Conservation (phyloP, 2,888 invertebrate species). For the Calameuta idolon region DNA sequence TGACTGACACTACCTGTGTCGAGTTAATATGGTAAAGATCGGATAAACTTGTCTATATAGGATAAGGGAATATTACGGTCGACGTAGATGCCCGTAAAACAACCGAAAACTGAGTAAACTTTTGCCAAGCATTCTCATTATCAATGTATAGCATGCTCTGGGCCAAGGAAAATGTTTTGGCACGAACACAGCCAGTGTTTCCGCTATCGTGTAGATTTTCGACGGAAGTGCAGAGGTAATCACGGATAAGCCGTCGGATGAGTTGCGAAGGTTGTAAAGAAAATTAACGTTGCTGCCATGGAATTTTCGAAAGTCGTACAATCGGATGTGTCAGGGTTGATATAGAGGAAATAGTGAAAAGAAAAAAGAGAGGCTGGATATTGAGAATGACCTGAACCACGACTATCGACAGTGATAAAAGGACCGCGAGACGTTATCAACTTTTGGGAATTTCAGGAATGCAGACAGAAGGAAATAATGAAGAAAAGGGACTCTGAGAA, state of each 20-base stretch:
- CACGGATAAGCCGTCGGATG: constrained; percentile 38
- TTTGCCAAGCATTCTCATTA: not conserved
- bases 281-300: constrained; percentile 35
- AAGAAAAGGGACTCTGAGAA: not conserved
- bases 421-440: not conserved
- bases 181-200: not conserved
- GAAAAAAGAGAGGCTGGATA: not conserved
- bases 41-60: not conserved
- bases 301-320: constrained; percentile 29
- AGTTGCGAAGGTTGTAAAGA: constrained; percentile 33
- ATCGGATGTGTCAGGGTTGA: constrained; percentile 20
- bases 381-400: not conserved
- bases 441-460: not conserved
- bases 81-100: not conserved
- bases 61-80: not conserved
- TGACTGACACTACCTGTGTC: not conserved
- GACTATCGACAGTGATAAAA: not conserved
- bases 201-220: not conserved
- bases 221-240: constrained; percentile 28
- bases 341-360: not conserved
- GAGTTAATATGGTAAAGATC: not conserved
- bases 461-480: not conserved
- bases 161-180: not conserved
- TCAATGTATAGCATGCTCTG: not conserved
- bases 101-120: not conserved